Evolutionary conservation across 2,113 vertebrate species (phyloP).

Genomic region (Parus major): DNA sequence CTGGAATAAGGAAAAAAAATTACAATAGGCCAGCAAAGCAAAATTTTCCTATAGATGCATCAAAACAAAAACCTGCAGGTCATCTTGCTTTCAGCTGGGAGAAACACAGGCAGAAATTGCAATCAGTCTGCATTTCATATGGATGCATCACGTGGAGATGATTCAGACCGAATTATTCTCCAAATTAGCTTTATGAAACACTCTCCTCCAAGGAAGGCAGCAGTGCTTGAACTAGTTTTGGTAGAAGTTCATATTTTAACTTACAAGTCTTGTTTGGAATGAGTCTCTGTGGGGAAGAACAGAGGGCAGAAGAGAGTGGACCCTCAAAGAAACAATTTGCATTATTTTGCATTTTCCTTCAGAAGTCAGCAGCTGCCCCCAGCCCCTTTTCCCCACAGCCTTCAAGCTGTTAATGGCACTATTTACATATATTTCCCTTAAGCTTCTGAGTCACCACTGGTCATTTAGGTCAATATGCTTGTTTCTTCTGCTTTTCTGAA

Average conservation of each 20-base stretch:
- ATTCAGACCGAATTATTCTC: background rate
- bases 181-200: background rate
- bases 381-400: background rate
- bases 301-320: background rate
- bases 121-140: slow-evolving; percentile 31
- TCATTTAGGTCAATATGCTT: background rate
- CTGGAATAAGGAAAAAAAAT: background rate
- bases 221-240: background rate
- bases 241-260: background rate
- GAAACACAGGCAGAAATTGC: slow-evolving; percentile 20
- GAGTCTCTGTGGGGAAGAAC: background rate
- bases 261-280: background rate
- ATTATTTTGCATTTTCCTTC: background rate
- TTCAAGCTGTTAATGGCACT: background rate
- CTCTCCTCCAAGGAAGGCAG: background rate
- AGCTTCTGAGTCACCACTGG: background rate
- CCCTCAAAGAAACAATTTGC: background rate
- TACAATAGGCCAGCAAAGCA: background rate
- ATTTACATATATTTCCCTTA: background rate
- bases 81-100: slow-evolving; percentile 8
- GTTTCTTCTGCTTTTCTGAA: background rate
- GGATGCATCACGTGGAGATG: background rate
- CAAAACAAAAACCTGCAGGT: slow-evolving; percentile 15
- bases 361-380: background rate
- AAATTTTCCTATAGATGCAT: background rate